A percentile compares a stretch with the other conserved stretches of the same genome.
phyloP scores from a whole-genome alignment of 2,113 vertebrate species.

The Gnathonemus longibarbis region DNA sequence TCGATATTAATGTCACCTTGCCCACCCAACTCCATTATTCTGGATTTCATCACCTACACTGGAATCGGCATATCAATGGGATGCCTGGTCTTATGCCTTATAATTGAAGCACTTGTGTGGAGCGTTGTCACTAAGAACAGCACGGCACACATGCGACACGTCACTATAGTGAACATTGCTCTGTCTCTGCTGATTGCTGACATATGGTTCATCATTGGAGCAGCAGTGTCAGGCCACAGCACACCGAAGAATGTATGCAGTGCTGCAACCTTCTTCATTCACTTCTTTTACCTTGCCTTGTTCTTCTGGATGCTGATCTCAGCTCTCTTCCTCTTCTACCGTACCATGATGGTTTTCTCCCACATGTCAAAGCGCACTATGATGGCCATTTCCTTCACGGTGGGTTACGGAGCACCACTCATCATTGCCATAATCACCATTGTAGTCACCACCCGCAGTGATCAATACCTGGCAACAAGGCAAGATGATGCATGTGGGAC shows the following conservation, averaged over 20 bases:
- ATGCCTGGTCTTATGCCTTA: background rate
- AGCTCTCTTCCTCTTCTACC: slow-evolving; percentile 73
- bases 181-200: too few species aligned
- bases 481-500: too few species aligned
- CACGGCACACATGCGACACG: too few species aligned
- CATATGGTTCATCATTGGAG: too few species aligned
- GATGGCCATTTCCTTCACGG: slow-evolving; percentile 57
- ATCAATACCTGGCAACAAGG: too few species aligned
- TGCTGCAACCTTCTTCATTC: too few species aligned
- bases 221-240: too few species aligned
- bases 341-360: slow-evolving; percentile 65
- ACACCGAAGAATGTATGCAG: too few species aligned
- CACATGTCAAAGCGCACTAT: slow-evolving; percentile 64
- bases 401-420: slow-evolving; percentile 75
- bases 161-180: too few species aligned
- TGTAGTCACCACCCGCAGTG: slow-evolving; percentile 38
- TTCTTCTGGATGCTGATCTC: slow-evolving; percentile 90
- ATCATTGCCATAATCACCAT: slow-evolving; percentile 64
- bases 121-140: too few species aligned
- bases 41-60: background rate
- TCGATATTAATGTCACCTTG: background rate
- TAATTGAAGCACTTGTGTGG: background rate
- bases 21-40: too few species aligned
- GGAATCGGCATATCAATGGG: background rate
- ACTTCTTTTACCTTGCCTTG: slow-evolving; percentile 65